Base-by-base conservation (phyloP, 2,113 vertebrate species). In the Notarius lentiginosus region DNA sequence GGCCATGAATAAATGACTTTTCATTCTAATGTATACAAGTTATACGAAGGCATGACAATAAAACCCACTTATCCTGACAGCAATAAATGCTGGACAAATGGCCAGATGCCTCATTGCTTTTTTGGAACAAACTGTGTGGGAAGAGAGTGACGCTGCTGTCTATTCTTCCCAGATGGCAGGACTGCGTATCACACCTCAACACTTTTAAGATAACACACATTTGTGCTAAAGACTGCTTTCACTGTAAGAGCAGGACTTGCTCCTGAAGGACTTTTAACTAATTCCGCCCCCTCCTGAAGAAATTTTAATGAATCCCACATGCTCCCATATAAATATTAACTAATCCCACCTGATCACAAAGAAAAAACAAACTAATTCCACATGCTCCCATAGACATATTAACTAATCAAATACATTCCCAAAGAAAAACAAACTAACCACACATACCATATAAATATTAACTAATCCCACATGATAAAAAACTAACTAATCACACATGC, bases 71-170 rank as follows among this genome's bases (percentile, higher is more conserved):
- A 24, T 6, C 12, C 55, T 53, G 51, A 55, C 75, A 82, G n/a
- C 22, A 82, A 17, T 51, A 82, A n/a, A 82, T 51, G 47, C 12
- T 51, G 60, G 81, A 30, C 81, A 66, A 82, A 47, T 66, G 20
- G 81, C 60, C 61, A 82, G 61, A 66, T 82, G 60, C 27, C 68
- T 75, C 53, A 75, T 15, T 34, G 51, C 24, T 41, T 84, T 68
- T n/a, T n/a, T 47, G 51, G 27, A 84, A 34, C 20, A 22, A 34
- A 73, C 2, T 73, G 68, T 84, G 41, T 65, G 81, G 81, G 61
- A 82, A 27, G 81, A 56, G 51, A 61, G 51, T 17, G 18, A 72
- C 20, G 7, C 49, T 30, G 51, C 47, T 70, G 41, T 82, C 80
- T 63, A 15, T 82, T 82, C 58, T 65, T 65, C 79, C 60, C 60